A percentile compares a stretch with the other conserved stretches of the same genome.
phyloP scores from a whole-genome alignment of 2,113 vertebrate species.

The Brachypteracias leptosomus region DNA sequence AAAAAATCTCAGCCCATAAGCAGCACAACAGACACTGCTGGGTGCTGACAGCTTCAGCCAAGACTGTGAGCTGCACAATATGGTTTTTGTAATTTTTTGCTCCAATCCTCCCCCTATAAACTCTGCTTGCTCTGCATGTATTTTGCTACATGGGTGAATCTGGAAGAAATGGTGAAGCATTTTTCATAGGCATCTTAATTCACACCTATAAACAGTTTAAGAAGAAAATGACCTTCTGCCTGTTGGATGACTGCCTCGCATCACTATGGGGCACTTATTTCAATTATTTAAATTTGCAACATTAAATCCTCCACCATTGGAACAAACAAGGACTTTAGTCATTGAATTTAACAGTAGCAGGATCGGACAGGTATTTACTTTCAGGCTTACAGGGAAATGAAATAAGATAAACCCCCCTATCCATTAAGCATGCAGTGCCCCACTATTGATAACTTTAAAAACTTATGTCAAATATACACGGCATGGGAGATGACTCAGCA shows the following conservation, averaged over 20 bases:
- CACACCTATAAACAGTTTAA: constrained; percentile 35
- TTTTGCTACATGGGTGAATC: constrained; percentile 29
- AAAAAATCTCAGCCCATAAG: neutral
- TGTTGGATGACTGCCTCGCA: neutral
- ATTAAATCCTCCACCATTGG: neutral
- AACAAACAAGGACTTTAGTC: constrained; percentile 11
- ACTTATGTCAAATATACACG: constrained; percentile 1
- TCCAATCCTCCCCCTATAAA: neutral
- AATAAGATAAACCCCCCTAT: neutral
- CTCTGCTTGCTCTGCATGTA: constrained; percentile 37
- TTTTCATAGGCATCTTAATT: constrained; percentile 38
- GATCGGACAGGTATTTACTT: constrained; percentile 1
- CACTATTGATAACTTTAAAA: constrained; percentile 35
- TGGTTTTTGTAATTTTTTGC: neutral
- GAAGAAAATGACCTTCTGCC: constrained; percentile 15
- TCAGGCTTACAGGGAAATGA: neutral
- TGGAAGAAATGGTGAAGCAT: neutral
- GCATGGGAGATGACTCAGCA: constrained; percentile 19
- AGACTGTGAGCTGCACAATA: neutral
- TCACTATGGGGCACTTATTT: constrained; percentile 31
- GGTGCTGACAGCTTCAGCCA: neutral
- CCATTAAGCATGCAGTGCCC: neutral
- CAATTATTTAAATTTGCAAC: constrained; percentile 45
- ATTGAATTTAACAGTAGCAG: constrained; percentile 1
- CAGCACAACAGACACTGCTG: constrained; percentile 12